Conservation (phyloP, 1,140 invertebrate species). For the Proctacanthus coquilletti region DNA sequence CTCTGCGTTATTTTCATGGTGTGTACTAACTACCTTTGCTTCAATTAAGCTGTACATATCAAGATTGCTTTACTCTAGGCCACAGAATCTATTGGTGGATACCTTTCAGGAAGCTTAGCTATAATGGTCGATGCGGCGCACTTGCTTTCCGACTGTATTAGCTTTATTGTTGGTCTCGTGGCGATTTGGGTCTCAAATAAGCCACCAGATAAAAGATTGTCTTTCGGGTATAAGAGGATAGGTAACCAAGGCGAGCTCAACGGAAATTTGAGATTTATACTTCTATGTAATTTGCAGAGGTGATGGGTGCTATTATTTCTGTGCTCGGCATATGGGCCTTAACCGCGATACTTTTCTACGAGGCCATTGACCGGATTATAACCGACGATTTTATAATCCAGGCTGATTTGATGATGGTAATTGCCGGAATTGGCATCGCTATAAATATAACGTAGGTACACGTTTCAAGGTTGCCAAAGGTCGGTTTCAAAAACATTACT, state of each 20-base stretch:
- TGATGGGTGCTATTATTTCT: constrained; percentile 45
- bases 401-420: constrained; percentile 71
- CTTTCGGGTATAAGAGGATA: constrained; percentile 64
- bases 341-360: constrained; percentile 68
- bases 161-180: constrained; percentile 62
- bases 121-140: constrained; percentile 75
- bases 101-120: constrained; percentile 63
- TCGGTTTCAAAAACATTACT: too few species aligned
- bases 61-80: constrained; percentile 38
- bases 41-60: too few species aligned
- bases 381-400: constrained; percentile 62
- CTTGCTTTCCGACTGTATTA: constrained; percentile 66
- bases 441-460: constrained; percentile 69
- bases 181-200: constrained; percentile 53
- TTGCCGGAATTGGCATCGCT: constrained; percentile 62
- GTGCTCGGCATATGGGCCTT: constrained; percentile 70
- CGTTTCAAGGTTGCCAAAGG: too few species aligned
- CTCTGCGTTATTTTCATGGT: constrained; percentile 52
- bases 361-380: constrained; percentile 59
- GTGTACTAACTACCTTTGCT: constrained; percentile 15
- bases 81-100: constrained; percentile 55
- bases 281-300: constrained; percentile 33
- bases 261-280: constrained; percentile 4
- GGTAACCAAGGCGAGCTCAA: constrained; percentile 34
- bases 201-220: constrained; percentile 49